phyloP scores from a whole-genome alignment of 2,113 vertebrate species.

The Cygnus buccinator region DNA sequence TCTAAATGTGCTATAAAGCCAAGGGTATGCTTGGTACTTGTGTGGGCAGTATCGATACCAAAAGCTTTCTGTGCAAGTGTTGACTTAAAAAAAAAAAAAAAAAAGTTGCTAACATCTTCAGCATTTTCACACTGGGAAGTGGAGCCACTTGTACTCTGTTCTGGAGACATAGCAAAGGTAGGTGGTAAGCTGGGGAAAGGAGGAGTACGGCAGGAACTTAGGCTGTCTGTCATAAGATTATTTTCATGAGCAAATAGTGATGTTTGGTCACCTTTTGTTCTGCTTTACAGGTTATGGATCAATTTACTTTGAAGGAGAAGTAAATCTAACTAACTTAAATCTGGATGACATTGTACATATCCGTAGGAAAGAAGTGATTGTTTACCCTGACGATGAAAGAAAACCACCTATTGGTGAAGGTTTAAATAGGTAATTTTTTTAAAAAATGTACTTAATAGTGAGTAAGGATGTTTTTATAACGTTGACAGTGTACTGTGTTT shows the following conservation, averaged over 20 bases:
- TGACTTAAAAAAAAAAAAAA: neutral
- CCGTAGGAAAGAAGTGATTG: slow-evolving; percentile 93
- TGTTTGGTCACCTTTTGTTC: neutral
- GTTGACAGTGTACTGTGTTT: accelerated
- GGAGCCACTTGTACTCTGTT: accelerated
- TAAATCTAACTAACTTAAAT: slow-evolving; percentile 88
- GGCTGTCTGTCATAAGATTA: accelerated
- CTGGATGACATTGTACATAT: slow-evolving; percentile 95
- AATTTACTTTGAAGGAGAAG: slow-evolving; percentile 89
- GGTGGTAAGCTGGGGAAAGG: neutral
- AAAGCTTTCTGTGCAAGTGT: neutral
- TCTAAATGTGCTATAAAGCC: no score
- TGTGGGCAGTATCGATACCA: neutral
- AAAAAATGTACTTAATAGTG: accelerated
- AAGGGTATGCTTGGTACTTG: neutral
- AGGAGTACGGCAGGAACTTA: accelerated
- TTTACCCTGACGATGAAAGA: slow-evolving; percentile 91
- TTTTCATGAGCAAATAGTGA: neutral
- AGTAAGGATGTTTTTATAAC: accelerated
- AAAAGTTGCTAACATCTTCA: no score
- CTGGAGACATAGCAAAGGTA: accelerated
- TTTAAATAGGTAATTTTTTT: slow-evolving; percentile 84
- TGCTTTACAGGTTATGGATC: slow-evolving; percentile 89
- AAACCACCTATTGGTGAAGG: slow-evolving; percentile 90
- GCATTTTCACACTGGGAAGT: neutral